Evolutionary conservation across 2,888 invertebrate genomes (phyloP).

Genomic region (Agrilus biguttatus): DNA sequence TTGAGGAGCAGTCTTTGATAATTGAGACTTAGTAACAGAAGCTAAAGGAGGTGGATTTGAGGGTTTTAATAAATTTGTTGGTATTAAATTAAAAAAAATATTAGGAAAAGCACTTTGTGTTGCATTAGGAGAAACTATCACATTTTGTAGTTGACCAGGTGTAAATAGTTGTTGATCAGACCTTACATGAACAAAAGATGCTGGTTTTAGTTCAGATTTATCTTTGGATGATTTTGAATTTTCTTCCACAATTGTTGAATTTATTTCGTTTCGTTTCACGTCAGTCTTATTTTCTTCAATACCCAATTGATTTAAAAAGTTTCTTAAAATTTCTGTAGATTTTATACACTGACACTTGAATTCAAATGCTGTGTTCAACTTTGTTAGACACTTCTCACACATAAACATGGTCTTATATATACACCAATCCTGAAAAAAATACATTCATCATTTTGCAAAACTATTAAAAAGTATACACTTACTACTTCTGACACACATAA

Average conservation of each 20-base stretch:
- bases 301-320: constrained; percentile 19
- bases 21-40: background rate
- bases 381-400: constrained; percentile 26
- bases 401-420: constrained; percentile 20
- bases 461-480: constrained; percentile 11
- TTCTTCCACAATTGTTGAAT: constrained; percentile 6
- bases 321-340: constrained; percentile 22
- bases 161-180: constrained; percentile 4
- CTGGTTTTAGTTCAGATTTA: constrained; percentile 1
- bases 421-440: constrained; percentile 24
- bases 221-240: constrained; percentile 4
- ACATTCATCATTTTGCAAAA: background rate
- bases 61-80: constrained; percentile 11
- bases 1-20: background rate
- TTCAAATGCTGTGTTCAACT: constrained; percentile 24
- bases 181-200: constrained; percentile 3
- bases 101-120: constrained; percentile 20
- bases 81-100: constrained; percentile 25
- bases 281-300: constrained; percentile 14
- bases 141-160: constrained; percentile 2
- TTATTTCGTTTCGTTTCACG: constrained; percentile 4
- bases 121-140: constrained; percentile 3
- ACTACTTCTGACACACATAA: constrained; percentile 30
- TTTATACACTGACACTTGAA: constrained; percentile 27
- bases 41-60: constrained; percentile 1